These are phyloP conservation scores for Archivesica marissinica DNA, from an alignment of 1,140 invertebrate genomes.

Conservation along the genomic window DNA sequence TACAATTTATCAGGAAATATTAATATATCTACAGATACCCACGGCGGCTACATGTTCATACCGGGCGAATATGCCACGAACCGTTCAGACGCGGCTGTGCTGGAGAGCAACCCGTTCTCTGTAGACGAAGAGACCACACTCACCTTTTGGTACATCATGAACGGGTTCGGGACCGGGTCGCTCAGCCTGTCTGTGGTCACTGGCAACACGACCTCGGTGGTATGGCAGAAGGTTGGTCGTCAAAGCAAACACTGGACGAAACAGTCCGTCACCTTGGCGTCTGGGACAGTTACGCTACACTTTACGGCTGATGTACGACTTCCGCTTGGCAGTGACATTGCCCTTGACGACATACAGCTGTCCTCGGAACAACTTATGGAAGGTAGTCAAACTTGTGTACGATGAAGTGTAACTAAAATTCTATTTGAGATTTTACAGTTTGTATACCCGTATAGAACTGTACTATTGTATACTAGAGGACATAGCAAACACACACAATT, in stretches of 20 bases:
- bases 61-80: conserved; percentile 6
- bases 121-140: not conserved
- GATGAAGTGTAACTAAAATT: too few species aligned
- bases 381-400: conserved; percentile 20
- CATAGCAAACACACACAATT: too few species aligned
- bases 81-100: not conserved
- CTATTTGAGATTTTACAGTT: too few species aligned
- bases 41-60: conserved; percentile 37
- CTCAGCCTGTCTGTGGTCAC: not conserved
- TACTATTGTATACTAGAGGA: too few species aligned
- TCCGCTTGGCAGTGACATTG: conserved; percentile 44
- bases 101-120: not conserved
- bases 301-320: conserved; percentile 26
- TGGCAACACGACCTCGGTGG: not conserved
- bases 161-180: conserved; percentile 18
- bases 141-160: conserved; percentile 52
- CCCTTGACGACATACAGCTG: conserved; percentile 32
- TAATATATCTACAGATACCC: conserved; percentile 16
- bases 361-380: conserved; percentile 12
- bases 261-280: not conserved
- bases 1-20: too few species aligned
- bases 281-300: conserved; percentile 11
- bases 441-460: too few species aligned
- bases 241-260: conserved; percentile 20
- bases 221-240: conserved; percentile 27